Percentiles rank a stretch among this genome's conserved stretches.
phyloP scores from a whole-genome alignment of 2,797 vertebrate species.

The Stomatorhinus walkeri region DNA sequence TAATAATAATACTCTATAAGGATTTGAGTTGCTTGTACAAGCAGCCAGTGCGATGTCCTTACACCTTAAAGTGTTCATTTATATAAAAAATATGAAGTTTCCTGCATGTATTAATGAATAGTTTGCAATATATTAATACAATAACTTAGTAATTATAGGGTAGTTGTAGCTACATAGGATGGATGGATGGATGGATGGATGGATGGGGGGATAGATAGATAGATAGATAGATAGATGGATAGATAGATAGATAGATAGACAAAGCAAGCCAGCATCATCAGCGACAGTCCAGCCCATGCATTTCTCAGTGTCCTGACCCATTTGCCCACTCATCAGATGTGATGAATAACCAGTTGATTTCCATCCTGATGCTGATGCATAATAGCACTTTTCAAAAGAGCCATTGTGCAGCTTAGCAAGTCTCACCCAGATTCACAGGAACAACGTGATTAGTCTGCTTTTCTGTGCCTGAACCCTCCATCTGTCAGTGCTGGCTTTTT shows the following conservation, averaged over 20 bases:
- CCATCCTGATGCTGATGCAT: neutral
- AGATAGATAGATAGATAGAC: neutral
- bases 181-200: neutral
- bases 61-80: neutral
- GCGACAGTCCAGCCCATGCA: neutral
- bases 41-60: neutral
- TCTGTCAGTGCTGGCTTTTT: constrained; percentile 17
- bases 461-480: neutral
- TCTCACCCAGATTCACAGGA: constrained; percentile 6
- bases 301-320: neutral
- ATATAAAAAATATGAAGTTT: neutral
- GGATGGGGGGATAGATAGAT: neutral
- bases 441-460: constrained; percentile 7
- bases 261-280: neutral
- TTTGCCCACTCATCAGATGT: neutral
- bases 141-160: neutral
- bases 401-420: neutral
- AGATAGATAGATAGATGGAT: neutral
- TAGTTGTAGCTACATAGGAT: neutral
- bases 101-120: neutral
- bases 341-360: neutral
- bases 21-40: neutral
- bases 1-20: neutral
- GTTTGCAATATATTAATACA: neutral
- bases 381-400: neutral